Evolutionary conservation across 1,140 invertebrate genomes (phyloP).

Genomic region (Zaprionus lachaisei): DNA sequence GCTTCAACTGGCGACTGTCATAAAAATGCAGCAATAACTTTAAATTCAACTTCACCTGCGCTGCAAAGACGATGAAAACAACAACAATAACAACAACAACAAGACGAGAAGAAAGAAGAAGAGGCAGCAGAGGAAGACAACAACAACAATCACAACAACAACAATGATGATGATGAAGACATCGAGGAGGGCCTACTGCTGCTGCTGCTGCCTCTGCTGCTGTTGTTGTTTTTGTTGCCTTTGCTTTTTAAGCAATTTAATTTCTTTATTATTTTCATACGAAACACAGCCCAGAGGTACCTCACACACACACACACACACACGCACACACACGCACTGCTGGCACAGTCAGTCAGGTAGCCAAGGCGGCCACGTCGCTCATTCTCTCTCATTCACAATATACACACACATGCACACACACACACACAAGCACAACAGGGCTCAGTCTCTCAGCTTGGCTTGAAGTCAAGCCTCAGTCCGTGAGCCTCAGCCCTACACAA

Average conservation of each 20-base stretch:
- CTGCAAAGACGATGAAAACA: background rate
- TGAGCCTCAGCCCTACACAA: constrained; percentile 20
- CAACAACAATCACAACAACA: constrained; percentile 12
- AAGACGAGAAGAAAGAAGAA: constrained; percentile 4
- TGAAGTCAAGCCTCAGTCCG: constrained; percentile 16
- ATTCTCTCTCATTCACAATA: constrained; percentile 48
- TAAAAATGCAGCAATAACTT: constrained; percentile 60
- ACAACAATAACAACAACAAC: background rate
- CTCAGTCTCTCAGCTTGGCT: constrained; percentile 2
- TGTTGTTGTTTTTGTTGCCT: constrained; percentile 14
- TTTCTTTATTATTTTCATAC: constrained; percentile 81
- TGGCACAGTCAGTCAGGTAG: constrained; percentile 46
- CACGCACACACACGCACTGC: constrained; percentile 8
- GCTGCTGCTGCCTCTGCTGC: background rate
- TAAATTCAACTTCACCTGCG: constrained; percentile 64
- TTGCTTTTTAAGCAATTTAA: constrained; percentile 61
- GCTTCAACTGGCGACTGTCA: constrained; percentile 33
- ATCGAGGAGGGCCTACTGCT: constrained; percentile 16
- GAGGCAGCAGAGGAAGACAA: background rate
- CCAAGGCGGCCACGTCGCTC: constrained; percentile 54
- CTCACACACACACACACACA: constrained; percentile 24
- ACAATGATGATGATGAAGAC: background rate
- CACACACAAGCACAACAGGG: constrained; percentile 3
- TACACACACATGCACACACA: constrained; percentile 34
- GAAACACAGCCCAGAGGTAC: constrained; percentile 56